These are phyloP conservation scores for Popillia japonica DNA, from an alignment of 1,140 invertebrate genomes.

Conservation along the genomic window DNA sequence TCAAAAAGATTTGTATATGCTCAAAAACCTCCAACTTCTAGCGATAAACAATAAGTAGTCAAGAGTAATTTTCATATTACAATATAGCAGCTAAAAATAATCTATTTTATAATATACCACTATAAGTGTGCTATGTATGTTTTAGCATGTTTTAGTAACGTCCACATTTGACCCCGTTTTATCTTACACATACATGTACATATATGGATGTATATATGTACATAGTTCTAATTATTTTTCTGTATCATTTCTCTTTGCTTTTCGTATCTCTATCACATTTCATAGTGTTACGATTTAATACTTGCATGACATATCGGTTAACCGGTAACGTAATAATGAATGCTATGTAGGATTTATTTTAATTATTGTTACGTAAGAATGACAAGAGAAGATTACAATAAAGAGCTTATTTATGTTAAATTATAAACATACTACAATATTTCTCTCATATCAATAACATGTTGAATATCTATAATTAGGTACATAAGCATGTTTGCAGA, in stretches of 20 bases:
- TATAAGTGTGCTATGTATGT: neutral
- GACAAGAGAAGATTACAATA: neutral
- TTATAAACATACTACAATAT: neutral
- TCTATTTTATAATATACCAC: no score
- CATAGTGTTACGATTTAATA: neutral
- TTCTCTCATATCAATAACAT: neutral
- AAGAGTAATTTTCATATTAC: no score
- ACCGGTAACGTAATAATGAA: neutral
- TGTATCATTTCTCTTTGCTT: neutral
- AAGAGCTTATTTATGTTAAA: neutral
- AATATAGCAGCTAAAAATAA: no score
- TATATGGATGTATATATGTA: no score
- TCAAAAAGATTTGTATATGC: no score
- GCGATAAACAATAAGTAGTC: no score
- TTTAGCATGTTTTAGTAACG: neutral
- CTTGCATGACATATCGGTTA: neutral
- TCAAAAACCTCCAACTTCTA: no score
- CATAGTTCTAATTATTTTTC: neutral
- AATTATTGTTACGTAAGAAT: neutral
- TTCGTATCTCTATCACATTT: neutral
- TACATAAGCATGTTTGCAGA: neutral
- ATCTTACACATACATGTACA: neutral
- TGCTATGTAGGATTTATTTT: constrained; percentile 14
- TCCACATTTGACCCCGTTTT: neutral
- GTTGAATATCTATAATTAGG: neutral